These are phyloP conservation scores for Shinisaurus crocodilurus DNA, from an alignment of 2,113 vertebrate genomes.

Conservation along the genomic window DNA sequence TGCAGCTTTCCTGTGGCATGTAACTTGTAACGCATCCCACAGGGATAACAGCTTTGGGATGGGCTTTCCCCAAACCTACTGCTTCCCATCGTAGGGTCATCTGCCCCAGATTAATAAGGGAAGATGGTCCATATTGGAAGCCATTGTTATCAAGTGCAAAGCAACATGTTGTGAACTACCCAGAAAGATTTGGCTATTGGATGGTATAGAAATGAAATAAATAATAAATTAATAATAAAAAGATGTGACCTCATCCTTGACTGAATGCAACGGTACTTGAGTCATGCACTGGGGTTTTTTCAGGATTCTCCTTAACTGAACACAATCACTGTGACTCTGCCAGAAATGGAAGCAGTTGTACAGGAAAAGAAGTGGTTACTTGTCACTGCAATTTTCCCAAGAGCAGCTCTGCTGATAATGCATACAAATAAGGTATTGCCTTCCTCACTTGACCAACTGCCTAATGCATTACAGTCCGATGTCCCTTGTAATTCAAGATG, in stretches of 20 bases:
- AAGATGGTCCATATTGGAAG: neutral
- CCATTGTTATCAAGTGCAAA: neutral
- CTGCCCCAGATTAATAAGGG: too few relatives aligned
- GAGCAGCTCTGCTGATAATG: constrained; percentile 29
- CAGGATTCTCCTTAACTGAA: neutral
- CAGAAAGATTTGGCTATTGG: too few relatives aligned
- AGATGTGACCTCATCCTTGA: neutral
- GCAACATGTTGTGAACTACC: too few relatives aligned
- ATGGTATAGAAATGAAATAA: too few relatives aligned
- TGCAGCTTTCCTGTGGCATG: neutral
- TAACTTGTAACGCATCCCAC: neutral
- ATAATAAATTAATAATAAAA: too few relatives aligned
- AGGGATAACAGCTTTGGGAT: neutral
- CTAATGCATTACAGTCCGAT: neutral
- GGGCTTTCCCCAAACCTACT: neutral
- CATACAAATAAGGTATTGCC: constrained; percentile 46
- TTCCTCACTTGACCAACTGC: neutral
- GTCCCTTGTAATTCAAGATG: neutral
- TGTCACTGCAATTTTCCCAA: neutral
- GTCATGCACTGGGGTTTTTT: neutral
- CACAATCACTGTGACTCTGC: neutral
- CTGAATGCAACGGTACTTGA: neutral
- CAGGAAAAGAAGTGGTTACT: neutral
- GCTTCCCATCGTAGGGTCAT: neutral
- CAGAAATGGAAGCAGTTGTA: fast-evolving